These are phyloP conservation scores for Apistogramma diplotaenia DNA, from an alignment of 2,113 vertebrate species.

Conservation along the genomic window DNA sequence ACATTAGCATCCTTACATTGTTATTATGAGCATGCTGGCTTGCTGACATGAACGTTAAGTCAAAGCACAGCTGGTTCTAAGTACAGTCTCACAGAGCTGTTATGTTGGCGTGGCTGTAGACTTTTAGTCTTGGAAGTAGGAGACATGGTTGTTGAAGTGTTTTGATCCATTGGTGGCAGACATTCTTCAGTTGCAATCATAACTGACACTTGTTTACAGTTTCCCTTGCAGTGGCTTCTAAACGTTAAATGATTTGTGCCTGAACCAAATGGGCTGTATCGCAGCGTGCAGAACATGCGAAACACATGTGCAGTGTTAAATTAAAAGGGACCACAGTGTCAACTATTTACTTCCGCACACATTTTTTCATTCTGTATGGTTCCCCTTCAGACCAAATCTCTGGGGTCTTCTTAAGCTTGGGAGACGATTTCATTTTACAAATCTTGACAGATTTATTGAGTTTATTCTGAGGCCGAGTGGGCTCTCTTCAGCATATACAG, in stretches of 20 bases:
- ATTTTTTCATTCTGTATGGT: background rate
- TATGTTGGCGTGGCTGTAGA: background rate
- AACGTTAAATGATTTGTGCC: background rate
- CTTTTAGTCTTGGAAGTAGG: background rate
- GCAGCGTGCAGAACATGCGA: background rate
- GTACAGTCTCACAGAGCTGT: background rate
- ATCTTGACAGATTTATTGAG: constrained; percentile 24
- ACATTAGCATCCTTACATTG: background rate
- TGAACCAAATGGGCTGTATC: background rate
- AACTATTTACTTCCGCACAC: constrained; percentile 23
- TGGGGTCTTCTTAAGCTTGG: background rate
- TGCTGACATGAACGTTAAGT: background rate
- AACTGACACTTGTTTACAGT: constrained; percentile 2
- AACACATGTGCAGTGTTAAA: constrained; percentile 41
- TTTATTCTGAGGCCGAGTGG: background rate
- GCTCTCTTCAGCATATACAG: background rate
- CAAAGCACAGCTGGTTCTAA: background rate
- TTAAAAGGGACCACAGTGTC: constrained; percentile 9
- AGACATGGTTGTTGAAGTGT: background rate
- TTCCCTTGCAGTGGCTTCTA: background rate
- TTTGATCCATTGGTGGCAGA: background rate
- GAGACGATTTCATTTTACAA: constrained; percentile 27
- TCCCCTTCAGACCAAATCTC: constrained; percentile 1
- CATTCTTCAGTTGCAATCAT: constrained; percentile 2
- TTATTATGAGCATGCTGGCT: background rate